Evolutionary conservation across 2,797 vertebrate species (phyloP).

Genomic region (Hybognathus amarus): DNA sequence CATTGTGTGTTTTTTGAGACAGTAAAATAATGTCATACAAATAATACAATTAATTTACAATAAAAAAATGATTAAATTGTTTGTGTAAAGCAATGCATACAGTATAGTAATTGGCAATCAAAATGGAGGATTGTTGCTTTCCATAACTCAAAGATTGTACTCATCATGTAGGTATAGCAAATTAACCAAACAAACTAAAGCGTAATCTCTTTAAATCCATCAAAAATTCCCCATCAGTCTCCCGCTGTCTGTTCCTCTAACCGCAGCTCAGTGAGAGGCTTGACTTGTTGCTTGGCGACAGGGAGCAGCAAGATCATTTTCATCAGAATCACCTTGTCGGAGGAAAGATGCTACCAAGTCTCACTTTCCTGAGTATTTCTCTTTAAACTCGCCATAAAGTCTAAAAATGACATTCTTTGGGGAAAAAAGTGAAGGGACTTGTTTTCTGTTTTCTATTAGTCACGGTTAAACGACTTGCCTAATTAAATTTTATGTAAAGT

Average conservation of each 20-base stretch:
- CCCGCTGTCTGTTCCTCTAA: constrained; percentile 57
- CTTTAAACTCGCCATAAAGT: background rate
- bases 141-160: background rate
- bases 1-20: background rate
- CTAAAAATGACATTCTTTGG: background rate
- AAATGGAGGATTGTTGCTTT: background rate
- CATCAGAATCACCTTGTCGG: constrained; percentile 69
- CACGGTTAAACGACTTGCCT: background rate
- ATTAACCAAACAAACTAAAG: background rate
- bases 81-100: background rate
- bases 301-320: constrained; percentile 76
- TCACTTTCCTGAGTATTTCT: constrained; percentile 21
- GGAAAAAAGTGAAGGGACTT: background rate
- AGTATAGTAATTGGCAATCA: background rate
- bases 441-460: background rate
- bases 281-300: constrained; percentile 85
- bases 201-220: constrained; percentile 14
- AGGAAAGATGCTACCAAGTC: constrained; percentile 59
- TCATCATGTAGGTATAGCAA: background rate
- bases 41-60: background rate
- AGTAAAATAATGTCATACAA: background rate
- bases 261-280: constrained; percentile 73
- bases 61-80: background rate
- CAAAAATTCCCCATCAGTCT: constrained; percentile 36
- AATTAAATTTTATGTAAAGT: background rate